Evolutionary conservation across 1,140 invertebrate genomes (phyloP).

Genomic region (Papilio glaucus): DNA sequence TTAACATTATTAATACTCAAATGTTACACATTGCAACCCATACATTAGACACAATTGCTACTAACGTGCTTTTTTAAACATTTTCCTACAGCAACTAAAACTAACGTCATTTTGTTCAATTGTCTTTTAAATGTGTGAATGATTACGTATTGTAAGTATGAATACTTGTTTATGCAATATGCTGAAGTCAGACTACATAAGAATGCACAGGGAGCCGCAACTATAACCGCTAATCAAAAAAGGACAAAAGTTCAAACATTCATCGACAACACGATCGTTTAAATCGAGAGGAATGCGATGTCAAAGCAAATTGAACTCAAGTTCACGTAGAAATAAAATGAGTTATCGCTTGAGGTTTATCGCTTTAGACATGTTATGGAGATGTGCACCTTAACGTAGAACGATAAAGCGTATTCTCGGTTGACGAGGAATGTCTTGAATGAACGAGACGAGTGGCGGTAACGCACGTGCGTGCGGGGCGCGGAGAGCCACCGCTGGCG

Average conservation of each 20-base stretch:
- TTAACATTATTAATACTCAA: too few relatives aligned
- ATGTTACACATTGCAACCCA: too few relatives aligned
- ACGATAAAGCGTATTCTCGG: conserved; percentile 59
- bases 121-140: background rate
- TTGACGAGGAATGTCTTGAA: conserved; percentile 51
- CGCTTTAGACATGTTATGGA: conserved; percentile 39
- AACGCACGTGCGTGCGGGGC: conserved; percentile 76
- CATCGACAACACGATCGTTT: conserved; percentile 69
- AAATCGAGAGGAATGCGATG: conserved; percentile 59
- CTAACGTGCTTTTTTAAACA: too few relatives aligned
- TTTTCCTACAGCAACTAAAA: too few relatives aligned
- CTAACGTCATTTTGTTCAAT: background rate
- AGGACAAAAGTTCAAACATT: conserved; percentile 80
- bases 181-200: conserved; percentile 47
- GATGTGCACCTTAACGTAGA: conserved; percentile 56
- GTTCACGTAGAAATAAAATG: conserved; percentile 60
- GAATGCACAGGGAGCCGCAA: conserved; percentile 57
- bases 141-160: background rate
- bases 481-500: conserved; percentile 54
- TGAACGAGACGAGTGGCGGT: conserved; percentile 63
- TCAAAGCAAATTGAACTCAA: conserved; percentile 69
- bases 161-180: conserved; percentile 39
- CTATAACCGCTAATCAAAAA: conserved; percentile 80
- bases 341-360: conserved; percentile 61
- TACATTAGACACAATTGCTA: too few relatives aligned